Base-by-base conservation (phyloP, 1,140 invertebrate species). In the Drosophila tsacasi region DNA sequence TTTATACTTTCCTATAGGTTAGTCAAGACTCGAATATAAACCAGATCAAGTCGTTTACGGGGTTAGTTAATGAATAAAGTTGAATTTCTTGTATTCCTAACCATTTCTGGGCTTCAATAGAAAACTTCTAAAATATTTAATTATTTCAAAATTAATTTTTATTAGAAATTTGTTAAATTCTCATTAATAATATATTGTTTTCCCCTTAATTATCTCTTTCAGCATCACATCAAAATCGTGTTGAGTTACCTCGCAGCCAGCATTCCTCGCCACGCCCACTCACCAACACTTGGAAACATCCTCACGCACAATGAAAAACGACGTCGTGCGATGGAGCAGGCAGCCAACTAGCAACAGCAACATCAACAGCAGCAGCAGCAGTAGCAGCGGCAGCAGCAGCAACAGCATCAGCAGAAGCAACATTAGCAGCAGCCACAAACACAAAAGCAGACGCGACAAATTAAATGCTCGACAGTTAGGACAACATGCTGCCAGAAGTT, bases 271-370 rank as follows among this genome's bases (percentile, higher is more conserved):
- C 44, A 66, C 65, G 66, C 50, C 67, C 47, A 30, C 39, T 44
- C 40, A 49, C 54, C 54, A 66, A 74, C 58, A 76, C 60, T 65
- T 76, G 60, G 37, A 73, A 64, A 73, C 82, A 90, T 83, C 73
- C 65, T 57, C 69, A 89, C 89, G 85, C 95, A 58, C 86, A 92
- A 92, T 92, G 91, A 91, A 91, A 90, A 92, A 92, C 91, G 91
- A 92, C 87, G 91, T 92, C 65, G 91, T 92, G 71, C 91, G 91
- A 91, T 92, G 91, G 91, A 91, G 79, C 59, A 72, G 81, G 50
- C 76, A 89, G 73, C 78, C 71, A 79, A 85, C 57, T 72, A 75
- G 50, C 75, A 77, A 79, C 62, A 69, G 15, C 39, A 69, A 40
- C 13, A 82, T 6, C 42, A 81, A 35, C 55, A 79, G 2, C 19